Evolutionary conservation across 1,140 invertebrate species (phyloP).

Genomic region (Drosophila saltans): DNA sequence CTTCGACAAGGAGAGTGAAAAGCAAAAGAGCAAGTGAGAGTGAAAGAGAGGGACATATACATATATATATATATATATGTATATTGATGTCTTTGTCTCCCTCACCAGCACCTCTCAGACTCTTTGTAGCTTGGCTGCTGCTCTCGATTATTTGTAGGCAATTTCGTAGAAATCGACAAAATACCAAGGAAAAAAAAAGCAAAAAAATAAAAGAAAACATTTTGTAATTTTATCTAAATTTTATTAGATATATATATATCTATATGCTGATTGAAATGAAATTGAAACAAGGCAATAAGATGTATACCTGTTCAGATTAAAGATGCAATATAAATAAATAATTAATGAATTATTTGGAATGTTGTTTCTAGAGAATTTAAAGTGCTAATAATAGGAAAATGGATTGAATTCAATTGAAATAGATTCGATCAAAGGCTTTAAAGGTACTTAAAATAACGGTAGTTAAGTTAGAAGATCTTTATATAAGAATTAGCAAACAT

Average conservation of each 20-base stretch:
- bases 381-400: not conserved
- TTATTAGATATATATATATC: conserved; percentile 8
- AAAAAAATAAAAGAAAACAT: not conserved
- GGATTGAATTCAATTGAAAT: not conserved
- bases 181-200: conserved; percentile 8
- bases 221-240: not conserved
- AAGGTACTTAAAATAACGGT: no score
- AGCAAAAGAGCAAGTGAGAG: not conserved
- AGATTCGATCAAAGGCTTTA: not conserved
- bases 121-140: not conserved
- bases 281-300: not conserved
- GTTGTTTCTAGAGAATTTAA: not conserved
- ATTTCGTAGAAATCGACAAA: conserved; percentile 39
- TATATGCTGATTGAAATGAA: conserved; percentile 7
- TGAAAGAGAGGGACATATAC: not conserved
- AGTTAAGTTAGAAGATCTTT: no score
- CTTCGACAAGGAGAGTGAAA: conserved; percentile 1
- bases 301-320: not conserved
- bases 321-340: conserved; percentile 2
- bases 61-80: not conserved
- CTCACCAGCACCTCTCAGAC: not conserved
- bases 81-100: conserved; percentile 6
- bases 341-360: conserved; percentile 6
- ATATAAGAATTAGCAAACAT: no score
- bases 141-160: conserved; percentile 8